A percentile compares a stretch with the other conserved stretches of the same genome.
phyloP scores from a whole-genome alignment of 1,140 invertebrate genomes.

The Formica exsecta region DNA sequence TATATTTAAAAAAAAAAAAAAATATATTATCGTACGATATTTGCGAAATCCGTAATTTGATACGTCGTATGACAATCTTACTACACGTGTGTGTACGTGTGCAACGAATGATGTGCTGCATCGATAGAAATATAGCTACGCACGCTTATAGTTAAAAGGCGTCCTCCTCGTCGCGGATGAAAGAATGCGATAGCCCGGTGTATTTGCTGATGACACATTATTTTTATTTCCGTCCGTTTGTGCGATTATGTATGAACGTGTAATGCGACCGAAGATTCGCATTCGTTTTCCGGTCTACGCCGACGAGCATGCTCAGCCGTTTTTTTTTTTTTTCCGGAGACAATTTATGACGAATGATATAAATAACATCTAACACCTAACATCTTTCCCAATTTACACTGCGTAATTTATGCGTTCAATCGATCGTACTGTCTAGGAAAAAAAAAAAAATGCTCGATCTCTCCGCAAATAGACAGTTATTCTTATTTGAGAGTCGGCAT shows the following conservation, averaged over 20 bases:
- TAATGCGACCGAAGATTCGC: constrained; percentile 33
- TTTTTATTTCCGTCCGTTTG: constrained; percentile 41
- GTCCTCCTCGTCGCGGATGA: background rate
- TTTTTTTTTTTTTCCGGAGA: background rate
- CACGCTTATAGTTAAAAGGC: background rate
- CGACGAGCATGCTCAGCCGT: background rate
- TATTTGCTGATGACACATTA: constrained; percentile 62
- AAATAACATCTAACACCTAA: constrained; percentile 10
- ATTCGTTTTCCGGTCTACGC: constrained; percentile 37
- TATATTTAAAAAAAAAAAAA: too few relatives aligned
- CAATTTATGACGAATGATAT: constrained; percentile 25
- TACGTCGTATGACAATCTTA: background rate
- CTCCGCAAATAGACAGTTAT: background rate
- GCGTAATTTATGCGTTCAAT: background rate
- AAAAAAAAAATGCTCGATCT: background rate
- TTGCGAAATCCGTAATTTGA: constrained; percentile 28
- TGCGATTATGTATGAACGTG: background rate
- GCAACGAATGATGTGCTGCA: constrained; percentile 13
- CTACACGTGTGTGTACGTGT: background rate
- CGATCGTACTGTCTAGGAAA: background rate
- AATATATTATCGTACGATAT: background rate
- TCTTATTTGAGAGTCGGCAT: background rate
- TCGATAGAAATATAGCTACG: background rate
- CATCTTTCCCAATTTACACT: background rate
- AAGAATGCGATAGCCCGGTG: constrained; percentile 40